Evolutionary conservation across 35 echinoderm and acorn worm genomes (phyloP).

Genomic region (Anneissia japonica): DNA sequence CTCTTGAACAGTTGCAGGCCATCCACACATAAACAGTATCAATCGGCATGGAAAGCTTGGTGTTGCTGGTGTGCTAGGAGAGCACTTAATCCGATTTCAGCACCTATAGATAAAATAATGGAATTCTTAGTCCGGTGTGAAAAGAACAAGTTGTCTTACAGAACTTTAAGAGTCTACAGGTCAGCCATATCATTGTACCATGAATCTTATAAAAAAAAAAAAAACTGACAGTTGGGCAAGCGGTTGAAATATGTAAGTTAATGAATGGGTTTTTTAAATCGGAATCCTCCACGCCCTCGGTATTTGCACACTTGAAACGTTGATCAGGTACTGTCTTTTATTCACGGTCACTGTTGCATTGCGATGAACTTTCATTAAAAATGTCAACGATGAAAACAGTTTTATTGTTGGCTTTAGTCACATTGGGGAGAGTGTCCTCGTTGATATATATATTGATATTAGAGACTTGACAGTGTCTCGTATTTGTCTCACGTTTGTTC

Average conservation of each 20-base stretch:
- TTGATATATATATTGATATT: no score
- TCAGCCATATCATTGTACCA: background rate
- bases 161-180: background rate
- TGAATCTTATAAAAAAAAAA: background rate
- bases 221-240: background rate
- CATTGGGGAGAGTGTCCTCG: no score
- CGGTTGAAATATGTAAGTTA: background rate
- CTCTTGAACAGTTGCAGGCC: background rate
- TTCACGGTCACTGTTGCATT: no score
- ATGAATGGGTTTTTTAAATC: background rate
- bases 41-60: background rate
- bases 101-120: background rate
- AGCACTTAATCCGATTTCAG: background rate
- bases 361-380: no score
- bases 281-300: no score
- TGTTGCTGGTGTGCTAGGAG: background rate
- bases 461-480: no score
- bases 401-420: no score
- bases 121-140: background rate
- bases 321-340: no score
- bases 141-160: background rate
- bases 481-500: no score
- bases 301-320: no score
- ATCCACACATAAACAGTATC: background rate
- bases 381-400: no score